Conservation (phyloP, 1,140 invertebrate genomes). For the Mactra quadrangularis region DNA sequence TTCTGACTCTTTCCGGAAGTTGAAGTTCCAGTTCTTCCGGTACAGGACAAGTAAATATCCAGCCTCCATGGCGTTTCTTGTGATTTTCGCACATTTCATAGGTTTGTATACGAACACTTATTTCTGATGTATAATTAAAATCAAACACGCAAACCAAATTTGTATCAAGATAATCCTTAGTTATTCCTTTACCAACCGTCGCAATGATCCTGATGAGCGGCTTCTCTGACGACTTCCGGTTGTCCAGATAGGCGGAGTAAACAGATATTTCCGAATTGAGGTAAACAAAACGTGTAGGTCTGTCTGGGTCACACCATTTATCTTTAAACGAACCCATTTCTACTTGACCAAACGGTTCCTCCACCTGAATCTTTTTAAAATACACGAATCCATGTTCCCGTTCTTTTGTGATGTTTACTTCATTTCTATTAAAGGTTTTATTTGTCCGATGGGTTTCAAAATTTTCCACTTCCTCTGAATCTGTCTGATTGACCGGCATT, state of each 20-base stretch:
- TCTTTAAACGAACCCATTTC: not conserved
- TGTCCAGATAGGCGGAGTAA: slow-evolving; percentile 44
- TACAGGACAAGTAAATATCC: slow-evolving; percentile 69
- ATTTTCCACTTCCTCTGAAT: not conserved
- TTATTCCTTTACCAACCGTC: not conserved
- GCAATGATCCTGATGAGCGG: slow-evolving; percentile 18
- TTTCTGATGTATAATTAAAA: not conserved
- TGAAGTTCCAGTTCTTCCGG: slow-evolving; percentile 31
- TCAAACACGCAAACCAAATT: slow-evolving; percentile 35
- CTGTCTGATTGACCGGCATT: not conserved
- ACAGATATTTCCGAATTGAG: slow-evolving; percentile 20
- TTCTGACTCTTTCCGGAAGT: not conserved
- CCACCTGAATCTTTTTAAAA: slow-evolving; percentile 10
- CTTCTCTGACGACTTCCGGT: not conserved
- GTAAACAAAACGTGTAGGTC: not conserved
- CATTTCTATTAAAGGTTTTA: not conserved
- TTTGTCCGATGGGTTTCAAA: not conserved
- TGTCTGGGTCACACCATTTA: not conserved
- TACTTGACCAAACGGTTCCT: not conserved
- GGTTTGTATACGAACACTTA: not conserved
- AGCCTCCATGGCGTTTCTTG: slow-evolving; percentile 67
- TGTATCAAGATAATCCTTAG: not conserved
- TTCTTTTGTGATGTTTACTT: not conserved
- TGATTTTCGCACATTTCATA: slow-evolving; percentile 79
- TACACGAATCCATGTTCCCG: not conserved